These are phyloP conservation scores for Malurus melanocephalus DNA, from an alignment of 2,113 vertebrate species.

Conservation along the genomic window DNA sequence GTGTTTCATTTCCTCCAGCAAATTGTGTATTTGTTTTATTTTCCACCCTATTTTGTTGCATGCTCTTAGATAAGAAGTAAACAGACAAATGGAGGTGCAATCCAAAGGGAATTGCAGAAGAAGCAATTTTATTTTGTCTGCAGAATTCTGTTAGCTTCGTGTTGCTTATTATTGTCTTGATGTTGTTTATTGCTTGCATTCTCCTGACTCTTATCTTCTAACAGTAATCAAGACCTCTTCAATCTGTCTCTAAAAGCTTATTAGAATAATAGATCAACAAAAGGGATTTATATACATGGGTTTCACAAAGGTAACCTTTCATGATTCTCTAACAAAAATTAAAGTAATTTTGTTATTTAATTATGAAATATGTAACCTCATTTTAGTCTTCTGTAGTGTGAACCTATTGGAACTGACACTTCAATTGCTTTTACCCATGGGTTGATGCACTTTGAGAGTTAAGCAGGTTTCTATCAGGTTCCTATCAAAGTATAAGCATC, in stretches of 20 bases:
- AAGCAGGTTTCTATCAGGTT: neutral
- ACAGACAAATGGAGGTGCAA: constrained; percentile 21
- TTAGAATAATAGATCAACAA: constrained; percentile 62
- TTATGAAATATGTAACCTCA: constrained; percentile 57
- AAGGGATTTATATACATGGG: constrained; percentile 11
- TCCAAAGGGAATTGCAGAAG: neutral
- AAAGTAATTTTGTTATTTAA: constrained; percentile 66
- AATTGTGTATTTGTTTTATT: neutral
- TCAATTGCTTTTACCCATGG: constrained; percentile 49
- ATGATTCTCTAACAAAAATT: constrained; percentile 50
- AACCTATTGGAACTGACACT: constrained; percentile 51
- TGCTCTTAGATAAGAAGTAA: constrained; percentile 3
- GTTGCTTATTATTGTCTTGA: constrained; percentile 31
- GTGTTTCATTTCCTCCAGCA: constrained; percentile 3
- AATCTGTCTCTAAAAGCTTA: constrained; percentile 43
- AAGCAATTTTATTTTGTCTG: neutral
- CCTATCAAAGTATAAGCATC: constrained; percentile 32
- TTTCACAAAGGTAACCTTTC: constrained; percentile 46
- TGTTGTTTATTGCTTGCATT: constrained; percentile 15
- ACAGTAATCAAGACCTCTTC: constrained; percentile 56
- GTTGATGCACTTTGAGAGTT: constrained; percentile 43
- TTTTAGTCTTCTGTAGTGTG: constrained; percentile 32
- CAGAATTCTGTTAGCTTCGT: neutral
- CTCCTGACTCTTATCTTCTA: constrained; percentile 29
- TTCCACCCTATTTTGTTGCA: neutral